Base-by-base conservation (phyloP, 2,797 vertebrate species). In the Phoxinus dragarum region DNA sequence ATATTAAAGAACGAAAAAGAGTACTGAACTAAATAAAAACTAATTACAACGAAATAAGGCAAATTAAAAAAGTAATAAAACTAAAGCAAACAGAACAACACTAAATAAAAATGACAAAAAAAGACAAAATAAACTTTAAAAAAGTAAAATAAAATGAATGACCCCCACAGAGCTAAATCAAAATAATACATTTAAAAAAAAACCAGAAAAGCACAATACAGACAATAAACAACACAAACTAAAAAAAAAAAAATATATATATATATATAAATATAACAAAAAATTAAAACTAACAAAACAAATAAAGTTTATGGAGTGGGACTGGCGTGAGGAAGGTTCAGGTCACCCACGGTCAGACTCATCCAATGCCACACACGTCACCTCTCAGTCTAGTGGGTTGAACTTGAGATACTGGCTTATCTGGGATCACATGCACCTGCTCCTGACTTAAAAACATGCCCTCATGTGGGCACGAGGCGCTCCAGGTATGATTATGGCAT, bases 401-500 rank as follows among this genome's bases (percentile, higher is more conserved):
- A 27, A 27, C 27, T 27, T 27, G 72, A 87, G 81, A 89, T 86
- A 85, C 27, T 34, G 47, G 49, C 80, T 86, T 88, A 85, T 90
- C 73, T 56, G 34, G 68, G 52, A 87, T 88, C 68, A 69, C 56
- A 74, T 84, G 88, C 85, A 86, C 66, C 84, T 88, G 56, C 81
- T 88, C 82, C 80, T 86, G 64, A 72, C 59, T 69, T 59, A 67
- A 84, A 90, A 68, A 52, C 31, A 71, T 71, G 36, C 47, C 47
- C 47, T 81, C 36, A 47, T 80, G 80, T 38, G 36, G 42, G 34
- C 74, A 80, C 23, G n/a, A 10, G 56, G 75, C 7, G 34, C 23
- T 40, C 34, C 34, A 47, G 71, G 34, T 67, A 38, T n/a, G 4
- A 47, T 54, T 69, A 42, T 8, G 5, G 1, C 17, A 19, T 36